Conservation (phyloP, 2,113 vertebrate species). For the Rhinoderma darwinii region DNA sequence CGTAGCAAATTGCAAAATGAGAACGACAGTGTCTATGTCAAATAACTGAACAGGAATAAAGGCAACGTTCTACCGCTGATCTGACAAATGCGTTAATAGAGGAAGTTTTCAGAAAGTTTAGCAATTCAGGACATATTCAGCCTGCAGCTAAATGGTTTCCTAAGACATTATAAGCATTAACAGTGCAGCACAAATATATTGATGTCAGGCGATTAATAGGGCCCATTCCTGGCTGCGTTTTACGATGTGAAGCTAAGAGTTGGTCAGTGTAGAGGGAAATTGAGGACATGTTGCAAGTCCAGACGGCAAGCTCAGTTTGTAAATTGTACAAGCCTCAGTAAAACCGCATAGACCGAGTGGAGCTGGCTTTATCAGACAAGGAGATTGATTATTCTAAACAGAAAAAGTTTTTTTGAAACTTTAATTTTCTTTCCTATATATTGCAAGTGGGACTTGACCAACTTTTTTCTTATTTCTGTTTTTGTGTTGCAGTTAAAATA, state of each 20-base stretch:
- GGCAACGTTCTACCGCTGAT: not conserved
- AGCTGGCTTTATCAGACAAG: not conserved
- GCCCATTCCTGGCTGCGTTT: conserved; percentile 16
- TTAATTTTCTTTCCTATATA: not conserved
- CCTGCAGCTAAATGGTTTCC: conserved; percentile 45
- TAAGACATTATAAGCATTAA: conserved; percentile 37
- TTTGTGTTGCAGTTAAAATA: not conserved
- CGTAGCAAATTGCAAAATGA: conserved; percentile 7
- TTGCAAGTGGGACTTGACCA: not conserved
- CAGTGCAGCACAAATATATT: conserved; percentile 36
- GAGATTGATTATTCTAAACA: not conserved
- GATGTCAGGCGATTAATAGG: conserved; percentile 2
- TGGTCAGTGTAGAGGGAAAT: conserved; percentile 27
- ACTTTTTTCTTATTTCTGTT: not conserved
- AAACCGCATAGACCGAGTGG: not conserved
- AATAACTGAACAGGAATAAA: conserved; percentile 15
- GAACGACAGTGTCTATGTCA: not conserved
- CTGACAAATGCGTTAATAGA: conserved; percentile 47
- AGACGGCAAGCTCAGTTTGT: not conserved
- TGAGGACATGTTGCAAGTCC: conserved; percentile 26
- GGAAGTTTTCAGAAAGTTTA: conserved; percentile 51
- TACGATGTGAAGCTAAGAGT: conserved; percentile 21
- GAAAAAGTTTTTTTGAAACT: not conserved
- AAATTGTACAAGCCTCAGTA: not conserved
- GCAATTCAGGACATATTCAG: conserved; percentile 8